Percentiles rank a stretch among this genome's conserved stretches.
phyloP scores from a whole-genome alignment of 2,113 vertebrate species.

The Vireo altiloquus region DNA sequence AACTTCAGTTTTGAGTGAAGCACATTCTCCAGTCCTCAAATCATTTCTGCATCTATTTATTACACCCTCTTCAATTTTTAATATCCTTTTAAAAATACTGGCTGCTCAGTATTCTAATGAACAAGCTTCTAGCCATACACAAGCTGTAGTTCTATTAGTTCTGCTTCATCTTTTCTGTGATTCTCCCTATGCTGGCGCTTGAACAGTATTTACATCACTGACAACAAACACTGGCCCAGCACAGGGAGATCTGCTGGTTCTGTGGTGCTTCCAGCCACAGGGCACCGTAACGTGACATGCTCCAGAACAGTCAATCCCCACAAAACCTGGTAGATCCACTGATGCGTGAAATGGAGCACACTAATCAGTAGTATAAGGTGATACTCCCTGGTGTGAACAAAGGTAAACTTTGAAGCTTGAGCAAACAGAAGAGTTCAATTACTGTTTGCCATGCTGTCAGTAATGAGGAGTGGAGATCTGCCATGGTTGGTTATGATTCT shows the following conservation, averaged over 20 bases:
- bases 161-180: background rate
- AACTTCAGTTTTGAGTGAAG: conserved; percentile 21
- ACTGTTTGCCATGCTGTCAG: background rate
- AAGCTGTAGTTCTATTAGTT: background rate
- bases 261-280: background rate
- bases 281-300: fast-evolving
- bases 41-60: conserved; percentile 5
- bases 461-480: background rate
- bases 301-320: background rate
- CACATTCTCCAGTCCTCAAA: conserved; percentile 3
- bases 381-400: background rate
- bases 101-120: background rate
- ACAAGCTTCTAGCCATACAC: background rate
- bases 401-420: background rate
- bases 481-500: background rate
- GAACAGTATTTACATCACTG: background rate
- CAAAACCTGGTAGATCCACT: background rate
- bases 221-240: background rate
- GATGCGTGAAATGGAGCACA: background rate
- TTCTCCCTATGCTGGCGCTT: background rate
- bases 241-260: background rate
- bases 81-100: background rate
- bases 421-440: background rate
- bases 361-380: background rate
- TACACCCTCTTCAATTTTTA: background rate